A percentile compares a stretch with the other conserved stretches of the same genome.
These are phyloP conservation scores for Sclerurus mexicanus DNA, from an alignment of 2,113 vertebrate species.

Conservation along the genomic window DNA sequence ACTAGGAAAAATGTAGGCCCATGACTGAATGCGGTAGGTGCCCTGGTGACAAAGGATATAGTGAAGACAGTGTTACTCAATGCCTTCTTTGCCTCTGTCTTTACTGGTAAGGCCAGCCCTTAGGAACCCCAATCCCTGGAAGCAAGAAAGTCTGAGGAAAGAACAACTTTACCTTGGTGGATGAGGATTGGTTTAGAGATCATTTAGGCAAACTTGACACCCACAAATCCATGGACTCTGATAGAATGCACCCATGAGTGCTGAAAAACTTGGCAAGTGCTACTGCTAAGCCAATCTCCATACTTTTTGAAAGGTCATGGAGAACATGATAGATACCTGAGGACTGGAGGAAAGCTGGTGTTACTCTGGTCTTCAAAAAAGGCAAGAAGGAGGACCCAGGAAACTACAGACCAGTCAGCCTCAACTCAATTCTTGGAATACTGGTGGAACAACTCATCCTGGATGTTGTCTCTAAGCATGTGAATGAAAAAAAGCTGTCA, in stretches of 20 bases:
- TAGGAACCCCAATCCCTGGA: background rate
- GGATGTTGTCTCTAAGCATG: background rate
- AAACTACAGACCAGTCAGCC: background rate
- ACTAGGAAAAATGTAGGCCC: background rate
- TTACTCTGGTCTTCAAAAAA: background rate
- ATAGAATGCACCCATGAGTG: background rate
- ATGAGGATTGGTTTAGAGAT: background rate
- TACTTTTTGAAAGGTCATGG: background rate
- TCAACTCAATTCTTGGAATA: background rate
- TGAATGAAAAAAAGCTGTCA: background rate
- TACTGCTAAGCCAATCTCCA: background rate
- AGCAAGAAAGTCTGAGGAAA: background rate
- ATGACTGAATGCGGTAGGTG: background rate
- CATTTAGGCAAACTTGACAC: fast-evolving
- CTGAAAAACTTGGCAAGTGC: background rate
- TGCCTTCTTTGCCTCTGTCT: background rate
- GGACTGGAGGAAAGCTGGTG: background rate
- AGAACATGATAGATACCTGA: background rate
- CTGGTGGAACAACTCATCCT: background rate
- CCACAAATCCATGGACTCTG: background rate
- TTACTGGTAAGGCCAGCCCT: background rate
- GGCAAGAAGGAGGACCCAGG: background rate
- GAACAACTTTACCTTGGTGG: background rate
- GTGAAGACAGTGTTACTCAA: background rate
- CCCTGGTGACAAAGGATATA: background rate